Evolutionary conservation across 2,797 vertebrate species (phyloP), one percentile per base, ranked within the genome.

Genomic region (Poecilia velifera): DNA sequence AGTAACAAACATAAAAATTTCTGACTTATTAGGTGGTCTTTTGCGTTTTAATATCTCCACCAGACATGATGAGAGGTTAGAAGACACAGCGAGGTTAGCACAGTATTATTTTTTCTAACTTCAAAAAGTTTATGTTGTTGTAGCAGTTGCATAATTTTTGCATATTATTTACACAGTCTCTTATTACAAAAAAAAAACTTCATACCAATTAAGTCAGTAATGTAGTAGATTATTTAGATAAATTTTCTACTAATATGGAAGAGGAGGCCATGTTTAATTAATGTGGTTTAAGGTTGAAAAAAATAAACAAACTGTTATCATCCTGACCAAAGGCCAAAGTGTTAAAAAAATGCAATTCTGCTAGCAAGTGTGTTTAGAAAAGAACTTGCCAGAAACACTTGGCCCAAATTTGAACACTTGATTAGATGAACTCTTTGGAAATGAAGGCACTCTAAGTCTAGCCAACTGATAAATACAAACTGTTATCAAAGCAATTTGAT

Each of bases 281-380:
- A 55, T 74, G 36, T 55, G 36, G 8, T 55, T 73, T 39, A 41
- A 55, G 13, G 36, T 14, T 6, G 41, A 41, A 53, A n/a, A 43
- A 74, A 74, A 51, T 73, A 73, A 73, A 74, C 34, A 74, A 55
- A 74, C 49, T 7, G 72, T 53, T 51, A 49, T 55, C 34, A 39
- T 55, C 36, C 25, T 25, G 49, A 53, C 73, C 49, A 39, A 73
- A 73, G 53, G 73, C 51, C 51, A 53, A 74, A 55, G 45, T 45
- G 36, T 43, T 25, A 70, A 64, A 66, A 66, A 39, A 62, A 31
- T 62, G 14, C 13, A 72, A 28, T 72, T 55, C 36, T 74, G 36
- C 22, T 36, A 39, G 72, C 49, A 55, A 74, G 49, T 34, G 20
- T 31, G n/a, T 31, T 55, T 43, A 36, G 34, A 3, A 53, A 53